Evolutionary conservation across 2,797 vertebrate genomes (phyloP), one percentile per base, ranked within the genome.

Genomic region (Gallirallus australis): DNA sequence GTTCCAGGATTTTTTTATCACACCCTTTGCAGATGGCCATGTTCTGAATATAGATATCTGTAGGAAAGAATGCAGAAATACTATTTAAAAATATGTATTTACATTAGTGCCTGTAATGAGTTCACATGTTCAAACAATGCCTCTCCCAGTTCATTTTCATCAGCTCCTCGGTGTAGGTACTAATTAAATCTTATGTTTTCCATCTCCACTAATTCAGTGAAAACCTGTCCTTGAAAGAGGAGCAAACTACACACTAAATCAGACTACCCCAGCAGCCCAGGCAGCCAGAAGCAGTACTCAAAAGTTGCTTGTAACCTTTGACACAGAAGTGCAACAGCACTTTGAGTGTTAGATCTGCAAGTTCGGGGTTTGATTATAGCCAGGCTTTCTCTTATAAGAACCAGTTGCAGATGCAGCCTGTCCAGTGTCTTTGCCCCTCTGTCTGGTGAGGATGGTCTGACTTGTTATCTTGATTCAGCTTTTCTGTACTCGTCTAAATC

Each of bases 1-100:
- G 1, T 85, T 86, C 31, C 48, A 89, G 65, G 40, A 78, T 56
- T 68, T 79, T 86, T 91, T 96, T 94, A 92, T 90, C 78, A 18
- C 12, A 31, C 2, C 8, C 53, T 87, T 70, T 93, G 75, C 78
- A 95, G 84, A 86, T 82, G 50, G 31, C 18, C 33, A 6, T 47
- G 84, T 17, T 82, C 33, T 89, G 78, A 66, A 63, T 65, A 2
- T 10, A 33, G 59, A 16, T 59, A 48, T 80, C 27, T 50, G 33
- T 59, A 37, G 48, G 48, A 37, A 14, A 91, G 33, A 77, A n/a
- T 91, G 69, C 28, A 92, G 69, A 68, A 91, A 93, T 60, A n/a
- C 12, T 18, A 31, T 20, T 80, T 52, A 12, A 81, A 72, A 94
- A 53, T 47, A 45, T 4, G 1, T 40, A 33, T 82, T 79, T 79